These are phyloP conservation scores for Drosophila testacea DNA, from an alignment of 2,888 invertebrate species.

Conservation along the genomic window DNA sequence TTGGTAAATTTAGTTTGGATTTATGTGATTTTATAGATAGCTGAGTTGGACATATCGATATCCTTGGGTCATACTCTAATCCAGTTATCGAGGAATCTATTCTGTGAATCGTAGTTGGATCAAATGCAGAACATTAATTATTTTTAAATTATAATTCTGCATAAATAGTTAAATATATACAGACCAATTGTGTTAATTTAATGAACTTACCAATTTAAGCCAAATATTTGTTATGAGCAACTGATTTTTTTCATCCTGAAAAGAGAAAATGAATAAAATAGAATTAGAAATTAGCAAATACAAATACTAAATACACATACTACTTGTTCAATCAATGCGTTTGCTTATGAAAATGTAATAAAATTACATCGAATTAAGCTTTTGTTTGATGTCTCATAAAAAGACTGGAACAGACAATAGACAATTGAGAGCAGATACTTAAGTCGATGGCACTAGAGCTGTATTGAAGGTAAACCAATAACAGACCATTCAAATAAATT, in stretches of 20 bases:
- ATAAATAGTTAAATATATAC: not conserved
- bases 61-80: too few species aligned
- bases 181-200: not conserved
- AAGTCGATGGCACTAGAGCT: conserved; percentile 15
- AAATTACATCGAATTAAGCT: conserved; percentile 19
- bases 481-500: conserved; percentile 41
- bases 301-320: not conserved
- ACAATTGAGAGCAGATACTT: conserved; percentile 3
- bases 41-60: not conserved
- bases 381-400: conserved; percentile 37
- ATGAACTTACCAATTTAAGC: conserved; percentile 94
- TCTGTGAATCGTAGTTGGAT: too few species aligned
- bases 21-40: too few species aligned
- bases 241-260: conserved; percentile 98
- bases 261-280: conserved; percentile 78
- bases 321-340: conserved; percentile 1
- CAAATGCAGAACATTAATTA: too few species aligned
- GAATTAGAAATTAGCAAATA: conserved; percentile 16
- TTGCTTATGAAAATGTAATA: conserved; percentile 15
- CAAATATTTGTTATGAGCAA: conserved; percentile 98
- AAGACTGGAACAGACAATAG: conserved; percentile 4
- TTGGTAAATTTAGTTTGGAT: not conserved
- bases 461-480: conserved; percentile 36
- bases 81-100: too few species aligned
- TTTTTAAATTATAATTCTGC: not conserved